A percentile compares a stretch with the other conserved stretches of the same genome.
Evolutionary conservation across 2,113 vertebrate genomes (phyloP).

Genomic region (Thamnophis sirtalis): DNA sequence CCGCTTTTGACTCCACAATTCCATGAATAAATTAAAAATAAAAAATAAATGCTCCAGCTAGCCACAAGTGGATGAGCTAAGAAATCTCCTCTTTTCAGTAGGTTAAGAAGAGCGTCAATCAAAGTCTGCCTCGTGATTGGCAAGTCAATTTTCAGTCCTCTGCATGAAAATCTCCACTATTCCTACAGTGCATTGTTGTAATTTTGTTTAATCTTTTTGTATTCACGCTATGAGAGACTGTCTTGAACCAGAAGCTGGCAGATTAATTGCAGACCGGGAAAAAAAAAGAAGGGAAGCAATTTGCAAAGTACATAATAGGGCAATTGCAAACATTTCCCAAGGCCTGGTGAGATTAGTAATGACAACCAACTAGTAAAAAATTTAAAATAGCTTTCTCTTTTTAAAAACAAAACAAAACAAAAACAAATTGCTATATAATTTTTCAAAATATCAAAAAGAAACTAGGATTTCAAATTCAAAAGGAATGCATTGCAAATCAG

Average conservation of each 20-base stretch:
- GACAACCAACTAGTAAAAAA: neutral
- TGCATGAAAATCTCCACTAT: neutral
- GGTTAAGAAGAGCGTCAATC: neutral
- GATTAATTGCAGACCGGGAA: constrained; percentile 12
- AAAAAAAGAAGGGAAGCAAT: constrained; percentile 7
- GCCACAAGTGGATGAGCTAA: too few species aligned
- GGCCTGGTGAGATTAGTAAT: neutral
- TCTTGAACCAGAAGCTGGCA: constrained; percentile 2
- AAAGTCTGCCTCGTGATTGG: neutral
- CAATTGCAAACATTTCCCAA: neutral
- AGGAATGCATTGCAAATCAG: neutral
- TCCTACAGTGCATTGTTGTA: neutral
- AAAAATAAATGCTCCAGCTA: neutral
- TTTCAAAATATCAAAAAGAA: neutral
- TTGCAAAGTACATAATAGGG: neutral
- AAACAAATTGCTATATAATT: neutral
- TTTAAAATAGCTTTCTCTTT: neutral
- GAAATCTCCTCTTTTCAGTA: neutral
- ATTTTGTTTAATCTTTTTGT: neutral
- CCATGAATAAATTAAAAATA: neutral
- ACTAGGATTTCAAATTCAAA: neutral
- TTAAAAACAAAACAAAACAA: neutral
- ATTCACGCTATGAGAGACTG: neutral
- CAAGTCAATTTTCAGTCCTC: neutral
- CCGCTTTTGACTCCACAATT: neutral